A percentile compares a stretch with the other conserved stretches of the same genome.
These are phyloP conservation scores for Delphinus delphis DNA, from an alignment of 2,113 vertebrate species.

Conservation along the genomic window DNA sequence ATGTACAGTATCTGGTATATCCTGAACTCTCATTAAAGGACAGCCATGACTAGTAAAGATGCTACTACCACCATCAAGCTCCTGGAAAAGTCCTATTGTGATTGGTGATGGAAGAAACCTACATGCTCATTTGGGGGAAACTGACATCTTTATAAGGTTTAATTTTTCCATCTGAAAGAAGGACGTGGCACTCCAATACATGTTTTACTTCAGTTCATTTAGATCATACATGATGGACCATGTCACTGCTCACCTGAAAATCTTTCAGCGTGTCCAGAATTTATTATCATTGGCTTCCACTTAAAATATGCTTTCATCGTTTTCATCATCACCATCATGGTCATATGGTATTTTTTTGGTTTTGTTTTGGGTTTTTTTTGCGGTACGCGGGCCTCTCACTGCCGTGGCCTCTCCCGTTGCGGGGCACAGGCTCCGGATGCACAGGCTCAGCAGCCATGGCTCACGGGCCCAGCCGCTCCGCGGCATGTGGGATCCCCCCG, in stretches of 20 bases:
- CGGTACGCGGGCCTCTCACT: no score
- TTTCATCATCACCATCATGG: background rate
- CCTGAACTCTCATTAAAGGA: background rate
- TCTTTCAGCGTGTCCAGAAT: fast-evolving
- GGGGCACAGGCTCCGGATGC: no score
- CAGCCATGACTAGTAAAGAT: fast-evolving
- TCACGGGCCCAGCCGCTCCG: no score
- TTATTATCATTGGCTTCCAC: no score
- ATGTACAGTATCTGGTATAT: fast-evolving
- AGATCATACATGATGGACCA: background rate
- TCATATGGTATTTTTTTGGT: background rate
- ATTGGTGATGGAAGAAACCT: background rate
- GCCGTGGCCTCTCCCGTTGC: no score
- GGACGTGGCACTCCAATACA: fast-evolving
- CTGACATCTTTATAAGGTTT: background rate
- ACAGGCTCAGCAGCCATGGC: no score
- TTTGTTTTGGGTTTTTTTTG: no score
- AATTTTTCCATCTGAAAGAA: background rate
- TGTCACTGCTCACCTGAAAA: no score
- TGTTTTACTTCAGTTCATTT: background rate
- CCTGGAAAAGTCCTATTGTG: background rate
- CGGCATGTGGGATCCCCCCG: no score
- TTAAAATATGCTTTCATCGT: background rate
- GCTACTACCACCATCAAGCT: fast-evolving
- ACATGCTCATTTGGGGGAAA: no score